Evolutionary conservation across 2,888 invertebrate species (phyloP).

Genomic region (Andrena fulva): DNA sequence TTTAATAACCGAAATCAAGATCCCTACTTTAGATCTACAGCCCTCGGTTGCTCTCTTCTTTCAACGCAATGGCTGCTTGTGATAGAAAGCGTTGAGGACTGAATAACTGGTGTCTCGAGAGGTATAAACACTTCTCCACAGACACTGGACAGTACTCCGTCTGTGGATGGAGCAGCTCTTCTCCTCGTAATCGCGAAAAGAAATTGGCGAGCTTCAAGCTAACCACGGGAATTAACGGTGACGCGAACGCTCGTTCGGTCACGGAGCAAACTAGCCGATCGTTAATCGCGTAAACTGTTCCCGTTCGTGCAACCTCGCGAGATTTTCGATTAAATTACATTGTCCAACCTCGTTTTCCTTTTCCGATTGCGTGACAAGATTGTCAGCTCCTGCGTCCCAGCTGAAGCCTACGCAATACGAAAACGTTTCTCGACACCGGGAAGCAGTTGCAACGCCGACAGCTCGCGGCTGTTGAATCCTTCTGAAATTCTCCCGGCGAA

Average conservation of each 20-base stretch:
- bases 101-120: too few species aligned
- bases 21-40: too few species aligned
- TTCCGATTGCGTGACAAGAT: constrained; percentile 33
- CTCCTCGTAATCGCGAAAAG: neutral
- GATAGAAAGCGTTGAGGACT: too few species aligned
- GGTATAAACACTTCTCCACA: too few species aligned
- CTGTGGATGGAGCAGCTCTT: too few species aligned
- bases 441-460: neutral
- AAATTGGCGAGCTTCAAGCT: neutral
- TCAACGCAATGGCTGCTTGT: too few species aligned
- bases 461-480: neutral
- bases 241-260: neutral
- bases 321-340: constrained; percentile 36
- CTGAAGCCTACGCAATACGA: constrained; percentile 14
- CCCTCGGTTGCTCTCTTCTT: too few species aligned
- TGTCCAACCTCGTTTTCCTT: constrained; percentile 29
- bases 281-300: constrained; percentile 17
- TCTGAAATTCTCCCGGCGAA: neutral
- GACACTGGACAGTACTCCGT: too few species aligned
- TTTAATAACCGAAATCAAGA: too few species aligned
- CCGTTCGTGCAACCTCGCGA: constrained; percentile 9
- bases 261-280: neutral
- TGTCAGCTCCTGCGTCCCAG: neutral
- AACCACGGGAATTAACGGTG: neutral
- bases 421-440: neutral